phyloP scores from a whole-genome alignment of 2,888 invertebrate species.

The Drosophila atroscutellata region DNA sequence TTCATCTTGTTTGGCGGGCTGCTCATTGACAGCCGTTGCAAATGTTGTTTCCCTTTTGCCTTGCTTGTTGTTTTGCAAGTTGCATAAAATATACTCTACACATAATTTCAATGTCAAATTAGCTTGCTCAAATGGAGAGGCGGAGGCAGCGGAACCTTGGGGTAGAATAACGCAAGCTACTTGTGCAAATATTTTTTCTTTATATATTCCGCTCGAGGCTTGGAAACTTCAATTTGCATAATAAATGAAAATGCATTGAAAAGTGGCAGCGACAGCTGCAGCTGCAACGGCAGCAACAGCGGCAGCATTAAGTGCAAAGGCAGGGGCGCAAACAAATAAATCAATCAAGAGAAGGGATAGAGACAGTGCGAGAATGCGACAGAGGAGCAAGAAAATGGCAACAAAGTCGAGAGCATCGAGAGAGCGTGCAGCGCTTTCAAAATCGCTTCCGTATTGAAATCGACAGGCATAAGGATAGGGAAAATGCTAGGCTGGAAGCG shows the following conservation, averaged over 20 bases:
- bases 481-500: neutral
- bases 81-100: conserved; percentile 54
- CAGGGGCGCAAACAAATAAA: conserved; percentile 69
- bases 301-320: conserved; percentile 71
- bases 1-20: conserved; percentile 64
- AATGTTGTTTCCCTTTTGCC: conserved; percentile 25
- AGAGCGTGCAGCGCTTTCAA: conserved; percentile 60
- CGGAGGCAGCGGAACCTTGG: neutral
- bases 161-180: conserved; percentile 46
- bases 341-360: conserved; percentile 56
- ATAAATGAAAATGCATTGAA: conserved; percentile 81
- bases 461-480: conserved; percentile 16
- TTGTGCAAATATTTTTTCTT: conserved; percentile 65
- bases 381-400: conserved; percentile 35
- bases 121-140: conserved; percentile 45
- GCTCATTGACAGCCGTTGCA: conserved; percentile 63
- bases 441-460: conserved; percentile 72
- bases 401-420: conserved; percentile 20
- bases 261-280: conserved; percentile 78
- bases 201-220: conserved; percentile 46
- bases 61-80: conserved; percentile 38
- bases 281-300: conserved; percentile 35
- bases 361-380: conserved; percentile 5
- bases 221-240: conserved; percentile 78
- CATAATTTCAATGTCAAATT: conserved; percentile 81